Base-by-base conservation (phyloP, 2,797 vertebrate genomes). In the Dromococcyx pavoninus region DNA sequence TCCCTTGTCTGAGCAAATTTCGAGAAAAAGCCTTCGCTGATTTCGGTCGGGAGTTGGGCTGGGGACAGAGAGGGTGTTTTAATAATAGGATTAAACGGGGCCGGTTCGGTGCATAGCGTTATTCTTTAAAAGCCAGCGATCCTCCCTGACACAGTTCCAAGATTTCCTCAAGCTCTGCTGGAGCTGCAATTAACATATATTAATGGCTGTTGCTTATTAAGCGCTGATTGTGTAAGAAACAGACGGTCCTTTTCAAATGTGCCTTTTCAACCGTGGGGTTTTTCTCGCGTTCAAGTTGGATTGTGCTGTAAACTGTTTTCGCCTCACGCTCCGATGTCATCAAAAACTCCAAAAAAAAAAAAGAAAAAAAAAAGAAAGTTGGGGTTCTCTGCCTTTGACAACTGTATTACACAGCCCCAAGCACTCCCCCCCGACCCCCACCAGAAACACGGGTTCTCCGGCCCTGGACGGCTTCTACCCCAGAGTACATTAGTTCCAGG, bases 141-240 rank as follows among this genome's bases (percentile, higher is more conserved):
- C 66, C 30, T 84, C 58, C n/a, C 64, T 87, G 88, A 82, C 66
- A 12, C 41, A 4, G 43, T 44, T 91, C 85, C 73, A 83, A 91
- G 82, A 71, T 21, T 89, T 8, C 14, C 27, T 11, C 58, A 53
- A 81, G 70, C 83, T 82, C 67, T 85, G 50, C 41, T 39, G 64
- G 53, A 64, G 80, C 32, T 13, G 48, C 50, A 74, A 95, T 90
- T 95, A 91, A 61, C 71, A 77, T 58, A 32, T 79, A 87, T 91
- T 90, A 92, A 87, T 74, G 71, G 57, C 21, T 82, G 25, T 74
- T 71, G 65, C 43, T 56, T 69, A 81, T 48, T 33, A 72, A 89
- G 81, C 6, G 2, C 17, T 19, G 91, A 23, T 39, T 4, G 48
- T 10, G 1, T 60, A 53, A 41, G 81, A 73, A 6, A 56, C 84